Evolutionary conservation across 1,140 invertebrate species (phyloP).

Genomic region (Coenobita brevimanus): DNA sequence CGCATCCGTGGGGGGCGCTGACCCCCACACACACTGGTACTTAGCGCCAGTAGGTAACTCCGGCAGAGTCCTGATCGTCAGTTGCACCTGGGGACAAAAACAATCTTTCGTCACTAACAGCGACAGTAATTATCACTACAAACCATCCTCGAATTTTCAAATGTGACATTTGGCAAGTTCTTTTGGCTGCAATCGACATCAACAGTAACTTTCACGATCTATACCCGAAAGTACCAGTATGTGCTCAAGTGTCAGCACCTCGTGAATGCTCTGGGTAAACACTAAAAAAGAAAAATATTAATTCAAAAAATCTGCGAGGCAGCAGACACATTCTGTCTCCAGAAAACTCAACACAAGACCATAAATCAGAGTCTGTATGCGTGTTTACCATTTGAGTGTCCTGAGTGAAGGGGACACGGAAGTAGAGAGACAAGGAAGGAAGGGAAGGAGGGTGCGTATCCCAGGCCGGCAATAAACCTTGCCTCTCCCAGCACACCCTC

Average conservation of each 20-base stretch:
- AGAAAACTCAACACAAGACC: not conserved
- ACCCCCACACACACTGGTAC: conserved; percentile 91
- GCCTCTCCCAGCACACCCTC: not conserved
- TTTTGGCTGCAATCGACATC: no score
- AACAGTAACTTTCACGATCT: no score
- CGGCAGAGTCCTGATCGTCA: conserved; percentile 91
- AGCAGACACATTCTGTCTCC: not conserved
- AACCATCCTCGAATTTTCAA: not conserved
- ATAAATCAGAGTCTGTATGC: conserved; percentile 8
- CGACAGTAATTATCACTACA: not conserved
- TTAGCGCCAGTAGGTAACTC: conserved; percentile 90
- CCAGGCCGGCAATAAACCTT: no score
- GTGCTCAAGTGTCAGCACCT: no score
- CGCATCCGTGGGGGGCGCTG: conserved; percentile 89
- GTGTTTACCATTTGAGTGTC: not conserved
- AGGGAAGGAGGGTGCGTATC: not conserved
- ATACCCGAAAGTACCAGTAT: no score
- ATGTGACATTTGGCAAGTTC: not conserved
- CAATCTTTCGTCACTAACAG: not conserved
- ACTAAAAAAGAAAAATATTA: not conserved
- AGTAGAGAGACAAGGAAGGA: not conserved
- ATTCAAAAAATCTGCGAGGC: not conserved
- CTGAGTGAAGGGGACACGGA: not conserved
- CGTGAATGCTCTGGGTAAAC: no score
- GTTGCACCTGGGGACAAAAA: conserved; percentile 78